Conservation (phyloP, 1,140 invertebrate species). For the Sycophila sp. region DNA sequence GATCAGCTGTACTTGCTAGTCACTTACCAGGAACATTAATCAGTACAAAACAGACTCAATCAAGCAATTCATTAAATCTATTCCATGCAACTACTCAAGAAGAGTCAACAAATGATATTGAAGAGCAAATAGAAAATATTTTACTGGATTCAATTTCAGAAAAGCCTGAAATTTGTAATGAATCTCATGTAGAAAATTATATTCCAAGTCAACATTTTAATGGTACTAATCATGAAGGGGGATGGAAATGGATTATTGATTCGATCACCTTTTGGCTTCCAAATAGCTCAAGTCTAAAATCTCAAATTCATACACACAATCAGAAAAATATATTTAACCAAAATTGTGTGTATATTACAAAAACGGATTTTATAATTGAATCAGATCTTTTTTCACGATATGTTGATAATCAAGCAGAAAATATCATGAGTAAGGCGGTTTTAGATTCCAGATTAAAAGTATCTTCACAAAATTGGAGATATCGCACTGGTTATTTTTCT, state of each 20-base stretch:
- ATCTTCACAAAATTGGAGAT: constrained; percentile 50
- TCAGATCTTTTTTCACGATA: constrained; percentile 35
- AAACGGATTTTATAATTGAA: constrained; percentile 16
- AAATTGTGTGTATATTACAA: constrained; percentile 20
- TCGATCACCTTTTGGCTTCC: constrained; percentile 65
- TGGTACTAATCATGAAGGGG: constrained; percentile 36
- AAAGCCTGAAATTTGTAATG: constrained; percentile 25
- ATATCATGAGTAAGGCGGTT: constrained; percentile 52
- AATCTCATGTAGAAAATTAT: constrained; percentile 36
- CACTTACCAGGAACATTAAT: constrained; percentile 66
- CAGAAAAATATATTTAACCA: constrained; percentile 37
- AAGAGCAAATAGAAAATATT: constrained; percentile 31
- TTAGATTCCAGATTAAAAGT: constrained; percentile 46
- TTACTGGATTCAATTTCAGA: constrained; percentile 24
- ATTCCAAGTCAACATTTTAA: constrained; percentile 28
- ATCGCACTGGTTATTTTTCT: constrained; percentile 51
- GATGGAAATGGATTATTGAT: constrained; percentile 66
- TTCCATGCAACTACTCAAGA: background rate
- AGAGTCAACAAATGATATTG: constrained; percentile 21
- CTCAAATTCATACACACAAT: constrained; percentile 7
- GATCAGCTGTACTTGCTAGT: constrained; percentile 74
- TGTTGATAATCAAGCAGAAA: constrained; percentile 45
- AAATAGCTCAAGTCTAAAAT: constrained; percentile 50
- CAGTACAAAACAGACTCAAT: constrained; percentile 26
- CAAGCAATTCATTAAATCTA: background rate